Evolutionary conservation across 1,140 invertebrate genomes (phyloP), one percentile per base, ranked within the genome.

Genomic region (Uloborus diversus): DNA sequence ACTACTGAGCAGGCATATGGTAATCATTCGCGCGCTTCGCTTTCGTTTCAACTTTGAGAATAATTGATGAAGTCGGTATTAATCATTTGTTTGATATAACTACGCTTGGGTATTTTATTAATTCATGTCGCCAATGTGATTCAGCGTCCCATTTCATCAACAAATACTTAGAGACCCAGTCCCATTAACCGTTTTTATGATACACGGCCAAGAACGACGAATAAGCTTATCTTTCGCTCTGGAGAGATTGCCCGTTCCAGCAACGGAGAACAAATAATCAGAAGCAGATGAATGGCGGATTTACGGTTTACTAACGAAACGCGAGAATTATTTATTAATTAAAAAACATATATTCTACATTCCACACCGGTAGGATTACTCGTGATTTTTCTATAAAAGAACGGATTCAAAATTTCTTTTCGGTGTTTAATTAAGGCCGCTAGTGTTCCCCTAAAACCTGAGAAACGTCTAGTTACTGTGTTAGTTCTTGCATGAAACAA

Each of bases 81-180:
- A 78, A 78, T 78, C 73, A 78, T 78, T 78, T 78, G 73, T 78
- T 65, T 78, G 73, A 78, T 78, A 78, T 78, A 65, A 78, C 73
- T 33, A 75, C 59, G 71, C 56, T 59, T 71, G 51, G 73, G 73
- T 66, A 66, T 78, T 78, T 78, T 78, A 78, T 78, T 78, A 78
- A 78, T 78, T 78, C 73, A 78, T 78, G 62, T 56, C 71, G 71
- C 71, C 71, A 75, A 64, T 59, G 57, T 65, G 73, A 78, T 78
- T 66, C 73, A n/a, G 37, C 27, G 42, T 78, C 51, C 61, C 62
- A 66, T 78, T 78, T 78, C 73, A 78, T 78, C 73, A 78, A 78
- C 73, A 78, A 78, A 78, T 78, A 78, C 73, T 78, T 78, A 57
- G 61, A 42, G 23, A 25, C 57, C 71, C 53, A 66, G 61, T 37